A percentile compares a stretch with the other conserved stretches of the same genome.
phyloP scores from a whole-genome alignment of 30 jellyfish, hydroid and myxozoan species.

The Aurelia sp. region DNA sequence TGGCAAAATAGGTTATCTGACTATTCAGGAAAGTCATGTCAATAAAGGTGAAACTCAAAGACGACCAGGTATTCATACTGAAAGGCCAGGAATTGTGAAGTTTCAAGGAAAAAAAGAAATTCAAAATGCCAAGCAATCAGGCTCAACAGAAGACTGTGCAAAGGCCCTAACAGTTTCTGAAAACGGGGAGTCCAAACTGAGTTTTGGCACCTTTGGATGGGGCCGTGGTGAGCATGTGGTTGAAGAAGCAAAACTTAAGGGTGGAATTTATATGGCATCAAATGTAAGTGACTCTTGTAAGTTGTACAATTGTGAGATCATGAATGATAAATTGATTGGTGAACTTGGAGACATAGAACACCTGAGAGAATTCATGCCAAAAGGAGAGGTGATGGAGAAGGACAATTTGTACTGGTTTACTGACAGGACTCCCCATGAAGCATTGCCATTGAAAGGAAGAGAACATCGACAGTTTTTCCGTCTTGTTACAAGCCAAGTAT shows the following conservation, averaged over 20 bases:
- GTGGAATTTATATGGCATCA: constrained; percentile 79
- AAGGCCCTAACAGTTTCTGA: neutral
- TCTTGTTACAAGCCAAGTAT: constrained; percentile 49
- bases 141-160: neutral
- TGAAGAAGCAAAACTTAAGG: neutral
- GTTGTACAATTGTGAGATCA: constrained; percentile 65
- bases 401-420: constrained; percentile 50
- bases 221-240: constrained; percentile 28
- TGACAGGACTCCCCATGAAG: constrained; percentile 34
- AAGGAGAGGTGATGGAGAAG: constrained; percentile 19
- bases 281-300: constrained; percentile 57
- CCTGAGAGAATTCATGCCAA: constrained; percentile 51
- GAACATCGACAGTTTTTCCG: constrained; percentile 51
- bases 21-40: constrained; percentile 67
- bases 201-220: constrained; percentile 26
- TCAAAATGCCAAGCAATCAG: neutral
- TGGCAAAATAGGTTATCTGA: constrained; percentile 55
- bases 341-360: constrained; percentile 60
- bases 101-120: neutral
- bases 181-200: neutral
- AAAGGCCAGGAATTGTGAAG: constrained; percentile 43
- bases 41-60: constrained; percentile 50
- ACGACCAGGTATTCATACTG: constrained; percentile 76
- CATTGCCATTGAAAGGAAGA: constrained; percentile 36
- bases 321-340: constrained; percentile 32